Evolutionary conservation across 2,888 invertebrate species (phyloP), one percentile per base, ranked within the genome.

Genomic region (Ennomos erosarius): DNA sequence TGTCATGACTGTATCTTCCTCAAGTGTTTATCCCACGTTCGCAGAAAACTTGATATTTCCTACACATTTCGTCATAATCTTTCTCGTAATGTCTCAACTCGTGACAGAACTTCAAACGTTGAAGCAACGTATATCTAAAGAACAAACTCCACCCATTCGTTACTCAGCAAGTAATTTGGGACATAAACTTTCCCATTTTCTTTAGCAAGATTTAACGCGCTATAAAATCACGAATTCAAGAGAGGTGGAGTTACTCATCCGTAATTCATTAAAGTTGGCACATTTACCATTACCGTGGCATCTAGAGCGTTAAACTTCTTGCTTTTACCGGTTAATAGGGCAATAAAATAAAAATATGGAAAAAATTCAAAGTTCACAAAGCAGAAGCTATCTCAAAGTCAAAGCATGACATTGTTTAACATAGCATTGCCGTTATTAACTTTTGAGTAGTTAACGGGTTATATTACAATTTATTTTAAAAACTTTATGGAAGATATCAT

Each of bases 221-320:
- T 76, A 85, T 88, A 88, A 88, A 88, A 84, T 85, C 82, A 82
- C 77, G 79, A 83, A 86, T 85, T 83, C 83, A 79, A 80, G 77
- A 81, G 80, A 78, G 85, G 84, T 65, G 81, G 79, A 81, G 79
- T 82, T 78, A 82, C 79, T 87, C 87, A 87, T 87, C 85, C 86
- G 87, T 88, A 88, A 89, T 90, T 90, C 85, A 90, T 90, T 88
- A 86, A 88, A 87, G 81, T 88, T 87, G 77, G 84, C 85, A 76
- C 85, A 78, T 85, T 85, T 78, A 82, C 82, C 83, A 84, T 85
- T 86, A 85, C 84, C 78, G 76, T 72, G 74, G 82, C 81, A 83
- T 80, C 82, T 74, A 79, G 70, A 78, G 78, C 84, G 81, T 83
- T 81, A 82, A 87, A 82, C 81, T 83, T 80, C 71, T 77, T 71